Conservation (phyloP, 2,797 vertebrate species). For the Petrocephalus schoutedeni region DNA sequence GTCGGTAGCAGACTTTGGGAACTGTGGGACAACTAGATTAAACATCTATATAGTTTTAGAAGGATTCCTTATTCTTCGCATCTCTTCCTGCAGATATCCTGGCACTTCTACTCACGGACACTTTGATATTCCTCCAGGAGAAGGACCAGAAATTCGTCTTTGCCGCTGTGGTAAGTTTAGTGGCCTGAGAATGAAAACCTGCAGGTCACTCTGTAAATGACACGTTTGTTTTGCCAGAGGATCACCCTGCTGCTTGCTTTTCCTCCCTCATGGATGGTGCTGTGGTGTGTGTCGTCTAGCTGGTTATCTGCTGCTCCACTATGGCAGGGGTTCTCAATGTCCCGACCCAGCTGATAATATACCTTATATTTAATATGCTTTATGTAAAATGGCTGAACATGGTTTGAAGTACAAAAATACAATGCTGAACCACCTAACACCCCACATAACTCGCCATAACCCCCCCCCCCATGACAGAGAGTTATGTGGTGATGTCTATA, state of each 20-base stretch:
- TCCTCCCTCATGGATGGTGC: background rate
- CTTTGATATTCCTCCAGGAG: constrained; percentile 88
- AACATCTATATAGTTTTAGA: background rate
- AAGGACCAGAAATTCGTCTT: constrained; percentile 96
- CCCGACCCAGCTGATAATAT: background rate
- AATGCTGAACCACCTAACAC: background rate
- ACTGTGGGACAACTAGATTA: background rate
- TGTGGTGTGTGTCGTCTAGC: background rate
- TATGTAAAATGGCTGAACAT: background rate
- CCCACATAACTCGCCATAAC: background rate
- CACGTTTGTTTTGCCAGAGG: background rate
- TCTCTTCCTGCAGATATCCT: constrained; percentile 68
- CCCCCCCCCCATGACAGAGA: background rate
- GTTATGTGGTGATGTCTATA: background rate
- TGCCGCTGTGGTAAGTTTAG: constrained; percentile 75
- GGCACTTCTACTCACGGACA: constrained; percentile 83
- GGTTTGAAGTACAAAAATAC: background rate
- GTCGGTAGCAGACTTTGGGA: constrained; percentile 45
- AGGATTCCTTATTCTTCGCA: background rate
- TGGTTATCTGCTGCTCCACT: background rate
- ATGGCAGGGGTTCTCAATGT: background rate
- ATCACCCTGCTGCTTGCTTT: background rate
- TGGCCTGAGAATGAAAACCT: background rate
- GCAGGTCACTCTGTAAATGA: background rate
- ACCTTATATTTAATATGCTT: background rate